Base-by-base conservation (phyloP, 2,113 vertebrate genomes). In the Myocastor coypus region DNA sequence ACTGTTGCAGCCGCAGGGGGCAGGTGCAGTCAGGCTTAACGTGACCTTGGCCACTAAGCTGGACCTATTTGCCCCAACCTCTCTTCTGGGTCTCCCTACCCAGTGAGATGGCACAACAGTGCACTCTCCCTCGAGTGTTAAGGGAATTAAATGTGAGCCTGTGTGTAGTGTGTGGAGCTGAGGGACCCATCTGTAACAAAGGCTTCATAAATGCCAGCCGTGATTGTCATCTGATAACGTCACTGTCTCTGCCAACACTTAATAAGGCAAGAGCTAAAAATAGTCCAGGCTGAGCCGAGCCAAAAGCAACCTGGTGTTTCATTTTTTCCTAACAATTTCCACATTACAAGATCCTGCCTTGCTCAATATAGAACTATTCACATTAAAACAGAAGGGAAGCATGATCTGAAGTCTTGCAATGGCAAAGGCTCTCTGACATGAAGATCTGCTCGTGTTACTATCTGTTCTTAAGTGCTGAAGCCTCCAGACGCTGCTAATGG, bases 221-320 rank as follows among this genome's bases (percentile, higher is more conserved):
- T 14, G 3, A 34, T 0, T 10, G 83, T 55, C 17, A 90, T 16
- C 3, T 42, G 88, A 66, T 40, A 40, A 57, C 71, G 55, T 3
- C 0, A 5, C 71, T 78, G 63, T n/a, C 42, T 57, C 88, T 68
- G 91, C 92, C 94, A 71, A 55, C 55, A 55, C 66, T 87, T 64
- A 80, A 42, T 83, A 95, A 73, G 69, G 94, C 89, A 69, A 81
- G 83, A 50, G 92, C 95, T 94, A 92, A 92, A 97, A 94, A 66
- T 59, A 95, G 66, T 1, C 28, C 24, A 32, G 46, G 91, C 32
- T n/a, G 2, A 22, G 75, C 0, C 12, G 20, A 82, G 84, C 5
- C 6, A 57, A 87, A 77, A 91, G 81, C 69, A 83, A 88, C 42
- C 91, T n/a, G 57, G 57, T 63, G 88, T 11, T 73, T 59, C 55